Percentiles rank a stretch among this genome's conserved stretches.
Conservation (phyloP, 2,888 invertebrate species). For the Pherbina coryleti region DNA sequence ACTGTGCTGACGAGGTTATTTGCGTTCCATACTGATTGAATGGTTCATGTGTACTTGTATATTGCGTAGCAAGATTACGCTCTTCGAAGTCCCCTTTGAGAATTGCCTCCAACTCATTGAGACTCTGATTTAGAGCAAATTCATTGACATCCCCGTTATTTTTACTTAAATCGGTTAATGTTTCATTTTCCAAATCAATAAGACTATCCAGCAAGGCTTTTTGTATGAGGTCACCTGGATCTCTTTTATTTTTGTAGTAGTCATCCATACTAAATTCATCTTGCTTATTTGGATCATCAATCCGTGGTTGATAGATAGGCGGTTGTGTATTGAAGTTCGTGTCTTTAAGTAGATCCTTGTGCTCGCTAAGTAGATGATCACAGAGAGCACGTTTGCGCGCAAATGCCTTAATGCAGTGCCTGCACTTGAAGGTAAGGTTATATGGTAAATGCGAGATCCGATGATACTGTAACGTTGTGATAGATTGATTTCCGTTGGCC, state of each 20-base stretch:
- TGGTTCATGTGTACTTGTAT: background rate
- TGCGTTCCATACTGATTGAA: background rate
- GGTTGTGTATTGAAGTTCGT: background rate
- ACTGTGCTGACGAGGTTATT: background rate
- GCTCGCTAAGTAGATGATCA: conserved; percentile 44
- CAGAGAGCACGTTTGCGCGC: conserved; percentile 58
- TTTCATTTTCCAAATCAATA: conserved; percentile 56
- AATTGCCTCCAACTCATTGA: conserved; percentile 59
- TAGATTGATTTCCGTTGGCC: conserved; percentile 59
- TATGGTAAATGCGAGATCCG: conserved; percentile 60
- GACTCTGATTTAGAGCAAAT: conserved; percentile 58
- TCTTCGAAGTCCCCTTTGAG: conserved; percentile 50
- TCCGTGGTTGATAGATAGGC: background rate
- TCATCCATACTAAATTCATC: background rate
- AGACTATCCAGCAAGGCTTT: conserved; percentile 57
- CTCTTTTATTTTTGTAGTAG: conserved; percentile 21
- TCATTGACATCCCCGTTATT: conserved; percentile 47
- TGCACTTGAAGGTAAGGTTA: conserved; percentile 59
- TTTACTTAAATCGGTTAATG: conserved; percentile 27
- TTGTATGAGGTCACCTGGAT: conserved; percentile 46
- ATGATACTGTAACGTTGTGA: conserved; percentile 62
- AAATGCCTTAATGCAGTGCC: conserved; percentile 56
- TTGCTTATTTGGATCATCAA: background rate
- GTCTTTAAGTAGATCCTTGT: background rate
- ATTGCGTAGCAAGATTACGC: background rate